Conservation (phyloP, 1,140 invertebrate species). For the Antheraea pernyi region DNA sequence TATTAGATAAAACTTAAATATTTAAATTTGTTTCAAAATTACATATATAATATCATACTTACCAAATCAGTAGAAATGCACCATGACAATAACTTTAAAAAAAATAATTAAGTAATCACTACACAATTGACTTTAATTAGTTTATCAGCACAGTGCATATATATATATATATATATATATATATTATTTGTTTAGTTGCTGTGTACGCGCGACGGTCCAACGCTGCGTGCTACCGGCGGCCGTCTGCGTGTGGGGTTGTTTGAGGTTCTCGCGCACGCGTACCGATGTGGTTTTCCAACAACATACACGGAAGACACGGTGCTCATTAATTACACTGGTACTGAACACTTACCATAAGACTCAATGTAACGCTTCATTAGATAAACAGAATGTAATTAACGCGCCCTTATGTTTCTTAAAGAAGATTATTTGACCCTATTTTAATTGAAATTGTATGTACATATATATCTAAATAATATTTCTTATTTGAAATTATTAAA, state of each 20-base stretch:
- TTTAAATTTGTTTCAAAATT: background rate
- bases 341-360: background rate
- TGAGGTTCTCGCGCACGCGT: background rate
- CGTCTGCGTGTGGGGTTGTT: background rate
- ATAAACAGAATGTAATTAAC: background rate
- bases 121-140: background rate
- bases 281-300: background rate
- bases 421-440: background rate
- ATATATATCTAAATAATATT: too few relatives aligned
- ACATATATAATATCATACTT: background rate
- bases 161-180: background rate
- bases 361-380: background rate
- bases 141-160: background rate
- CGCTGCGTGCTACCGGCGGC: background rate
- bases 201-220: background rate
- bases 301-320: constrained; percentile 1
- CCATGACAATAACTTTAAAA: background rate
- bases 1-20: too few relatives aligned
- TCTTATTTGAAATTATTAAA: too few relatives aligned
- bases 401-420: background rate
- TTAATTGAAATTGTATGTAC: background rate
- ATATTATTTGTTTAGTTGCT: background rate
- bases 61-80: background rate
- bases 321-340: background rate
- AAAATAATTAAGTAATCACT: background rate